Conservation (phyloP, 2,888 invertebrate genomes). For the Pollenia angustigena region DNA sequence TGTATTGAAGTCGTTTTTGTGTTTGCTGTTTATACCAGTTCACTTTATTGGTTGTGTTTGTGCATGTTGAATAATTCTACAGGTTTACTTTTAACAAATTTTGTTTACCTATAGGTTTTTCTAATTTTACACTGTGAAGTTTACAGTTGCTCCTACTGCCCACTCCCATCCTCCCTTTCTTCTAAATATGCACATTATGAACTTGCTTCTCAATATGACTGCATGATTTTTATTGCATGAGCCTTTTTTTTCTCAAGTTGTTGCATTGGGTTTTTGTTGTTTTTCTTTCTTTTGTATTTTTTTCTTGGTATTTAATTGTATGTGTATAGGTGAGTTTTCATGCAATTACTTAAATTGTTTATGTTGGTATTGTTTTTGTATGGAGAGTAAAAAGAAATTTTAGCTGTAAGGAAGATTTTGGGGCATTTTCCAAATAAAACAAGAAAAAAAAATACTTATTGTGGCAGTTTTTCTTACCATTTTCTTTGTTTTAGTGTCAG, state of each 20-base stretch:
- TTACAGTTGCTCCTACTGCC: neutral
- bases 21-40: conserved; percentile 19
- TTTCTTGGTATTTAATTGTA: neutral
- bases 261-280: neutral
- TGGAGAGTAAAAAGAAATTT: conserved; percentile 32
- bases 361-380: conserved; percentile 26
- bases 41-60: conserved; percentile 55
- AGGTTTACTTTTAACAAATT: conserved; percentile 17
- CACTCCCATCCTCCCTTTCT: neutral
- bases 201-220: neutral
- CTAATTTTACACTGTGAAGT: too few relatives aligned
- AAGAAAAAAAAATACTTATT: conserved; percentile 34
- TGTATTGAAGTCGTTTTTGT: neutral
- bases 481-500: conserved; percentile 33
- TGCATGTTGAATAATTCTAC: conserved; percentile 60
- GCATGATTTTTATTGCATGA: conserved; percentile 49
- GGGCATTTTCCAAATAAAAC: conserved; percentile 27
- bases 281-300: neutral
- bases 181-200: neutral
- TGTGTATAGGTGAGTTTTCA: conserved; percentile 2
- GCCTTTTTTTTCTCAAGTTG: conserved; percentile 26
- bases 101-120: neutral
- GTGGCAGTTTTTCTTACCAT: conserved; percentile 20
- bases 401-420: conserved; percentile 47
- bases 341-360: conserved; percentile 61